phyloP scores from a whole-genome alignment of 2,888 invertebrate genomes.

The Eurytoma californica region DNA sequence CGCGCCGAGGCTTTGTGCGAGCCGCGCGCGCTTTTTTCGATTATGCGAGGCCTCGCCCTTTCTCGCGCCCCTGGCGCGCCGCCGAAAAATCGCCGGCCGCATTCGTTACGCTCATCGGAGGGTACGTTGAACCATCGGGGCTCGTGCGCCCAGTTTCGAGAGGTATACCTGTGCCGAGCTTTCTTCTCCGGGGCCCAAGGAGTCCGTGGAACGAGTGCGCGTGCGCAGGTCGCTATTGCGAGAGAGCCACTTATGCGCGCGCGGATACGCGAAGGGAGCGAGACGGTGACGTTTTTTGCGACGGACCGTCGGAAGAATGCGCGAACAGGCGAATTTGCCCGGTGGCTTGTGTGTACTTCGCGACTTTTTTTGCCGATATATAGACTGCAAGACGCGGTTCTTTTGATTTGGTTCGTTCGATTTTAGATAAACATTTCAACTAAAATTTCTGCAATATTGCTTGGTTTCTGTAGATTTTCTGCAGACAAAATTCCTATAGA shows the following conservation, averaged over 20 bases:
- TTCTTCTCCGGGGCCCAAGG: too few species aligned
- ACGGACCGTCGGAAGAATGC: slow-evolving; percentile 15
- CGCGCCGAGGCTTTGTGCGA: neutral
- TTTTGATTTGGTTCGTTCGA: neutral
- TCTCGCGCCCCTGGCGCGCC: slow-evolving; percentile 11
- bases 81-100: slow-evolving; percentile 38
- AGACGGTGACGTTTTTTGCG: slow-evolving; percentile 14
- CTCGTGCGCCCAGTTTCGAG: too few species aligned
- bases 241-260: too few species aligned
- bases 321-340: neutral
- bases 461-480: too few species aligned
- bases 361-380: neutral
- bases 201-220: neutral
- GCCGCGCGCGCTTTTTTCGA: slow-evolving; percentile 2
- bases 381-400: neutral
- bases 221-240: too few species aligned
- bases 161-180: too few species aligned
- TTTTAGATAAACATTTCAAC: too few species aligned
- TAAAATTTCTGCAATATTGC: too few species aligned
- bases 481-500: too few species aligned
- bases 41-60: slow-evolving; percentile 20
- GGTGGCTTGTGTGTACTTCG: neutral
- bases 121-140: too few species aligned
- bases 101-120: slow-evolving; percentile 48
- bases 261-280: neutral